Percentiles rank a stretch among this genome's conserved stretches.
Evolutionary conservation across 1,140 invertebrate genomes (phyloP).

Genomic region (Drosophila melanogaster): Release_6_plus_ISO1_MT NC_004354.4:8137501-8138000

Average conservation of each 20-base stretch:
- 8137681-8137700: slow-evolving; percentile 51
- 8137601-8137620: slow-evolving; percentile 7
- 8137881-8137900: slow-evolving; percentile 20
- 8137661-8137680: slow-evolving; percentile 53
- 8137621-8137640: slow-evolving; percentile 17
- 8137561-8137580: slow-evolving; percentile 9
- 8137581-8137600: slow-evolving; percentile 6
- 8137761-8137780: slow-evolving; percentile 30
- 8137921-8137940: slow-evolving; percentile 20
- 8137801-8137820: background rate
- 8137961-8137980: slow-evolving; percentile 22
- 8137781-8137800: slow-evolving; percentile 4
- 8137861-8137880: slow-evolving; percentile 5
- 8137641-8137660: slow-evolving; percentile 23
- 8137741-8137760: slow-evolving; percentile 31
- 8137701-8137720: slow-evolving; percentile 52
- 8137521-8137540: slow-evolving; percentile 35
- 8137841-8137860: slow-evolving; percentile 28
- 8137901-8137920: slow-evolving; percentile 45
- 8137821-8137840: slow-evolving; percentile 25
- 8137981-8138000: slow-evolving; percentile 15
- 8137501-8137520: background rate
- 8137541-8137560: slow-evolving; percentile 20
- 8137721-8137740: slow-evolving; percentile 44
- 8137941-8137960: slow-evolving; percentile 40